Evolutionary conservation across 2,797 vertebrate species (phyloP), one percentile per base, ranked within the genome.

Genomic region (Arnoldichthys spilopterus): DNA sequence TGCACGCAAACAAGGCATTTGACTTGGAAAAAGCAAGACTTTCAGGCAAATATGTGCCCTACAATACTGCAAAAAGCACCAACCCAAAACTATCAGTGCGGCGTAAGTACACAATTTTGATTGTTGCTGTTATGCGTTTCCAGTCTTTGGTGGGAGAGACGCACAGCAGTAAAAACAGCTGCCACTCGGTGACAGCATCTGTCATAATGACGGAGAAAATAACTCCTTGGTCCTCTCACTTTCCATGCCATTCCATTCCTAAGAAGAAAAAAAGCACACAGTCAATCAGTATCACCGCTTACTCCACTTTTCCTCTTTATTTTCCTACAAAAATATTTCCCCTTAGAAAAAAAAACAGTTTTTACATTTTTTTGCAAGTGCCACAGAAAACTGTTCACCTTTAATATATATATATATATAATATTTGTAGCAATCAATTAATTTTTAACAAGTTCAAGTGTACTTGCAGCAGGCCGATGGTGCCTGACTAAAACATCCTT

Each of bases 271-370:
- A 58, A 26, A 28, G 68, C 75, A 80, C 47, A 72, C 58, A 43
- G 4, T 12, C 69, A 72, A 9, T 61, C 62, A n/a, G 11, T 53
- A 32, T 37, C 64, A 66, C 43, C 54, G n/a, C 24, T n/a, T 62
- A 20, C 32, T 18, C 18, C 63, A 71, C 61, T 82, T 80, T 78
- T 77, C 71, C 85, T 85, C 82, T 87, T 92, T 90, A 84, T 92
- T 95, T 95, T 96, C 84, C 83, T 95, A 93, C 81, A 94, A 94
- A 94, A 94, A 94, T 94, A 94, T 89, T 89, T 92, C 89, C 92
- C 87, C 90, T 90, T 89, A 15, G 43, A 24, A 92, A 78, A 24
- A 92, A 78, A 93, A 85, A 90, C 88, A 86, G 87, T 81, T 88
- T 91, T 47, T 87, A 92, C 87, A 90, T 85, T 76, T 85, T 85